Conservation (phyloP, 2,888 invertebrate species). For the Tetanocera ferruginea region DNA sequence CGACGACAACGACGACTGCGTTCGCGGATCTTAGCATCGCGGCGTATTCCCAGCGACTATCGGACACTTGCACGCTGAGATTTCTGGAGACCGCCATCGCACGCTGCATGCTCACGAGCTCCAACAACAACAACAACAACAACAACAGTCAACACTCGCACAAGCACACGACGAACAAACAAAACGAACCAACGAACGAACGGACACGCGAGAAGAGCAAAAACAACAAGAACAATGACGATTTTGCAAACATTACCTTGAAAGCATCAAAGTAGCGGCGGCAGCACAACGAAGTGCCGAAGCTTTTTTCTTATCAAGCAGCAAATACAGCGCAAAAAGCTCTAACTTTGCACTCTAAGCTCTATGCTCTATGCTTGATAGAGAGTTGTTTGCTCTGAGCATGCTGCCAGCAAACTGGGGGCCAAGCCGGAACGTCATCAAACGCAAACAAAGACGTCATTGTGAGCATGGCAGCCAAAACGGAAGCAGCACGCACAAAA, state of each 20-base stretch:
- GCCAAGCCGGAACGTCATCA: background rate
- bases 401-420: background rate
- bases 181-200: background rate
- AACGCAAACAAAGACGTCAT: background rate
- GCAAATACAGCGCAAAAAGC: background rate
- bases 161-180: constrained; percentile 6
- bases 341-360: background rate
- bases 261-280: constrained; percentile 15
- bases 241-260: constrained; percentile 32
- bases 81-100: constrained; percentile 61
- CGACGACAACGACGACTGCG: constrained; percentile 54
- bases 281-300: background rate
- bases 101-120: constrained; percentile 4
- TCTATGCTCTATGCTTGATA: background rate
- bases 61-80: constrained; percentile 56
- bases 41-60: constrained; percentile 68
- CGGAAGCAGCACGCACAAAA: background rate
- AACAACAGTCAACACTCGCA: background rate
- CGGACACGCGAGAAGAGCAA: constrained; percentile 16
- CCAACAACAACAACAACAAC: background rate
- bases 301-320: constrained; percentile 14
- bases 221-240: constrained; percentile 36
- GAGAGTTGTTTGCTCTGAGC: background rate
- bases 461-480: background rate
- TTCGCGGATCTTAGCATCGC: constrained; percentile 67